Conservation (phyloP, 2,113 vertebrate species). For the Trematomus loennbergii region DNA sequence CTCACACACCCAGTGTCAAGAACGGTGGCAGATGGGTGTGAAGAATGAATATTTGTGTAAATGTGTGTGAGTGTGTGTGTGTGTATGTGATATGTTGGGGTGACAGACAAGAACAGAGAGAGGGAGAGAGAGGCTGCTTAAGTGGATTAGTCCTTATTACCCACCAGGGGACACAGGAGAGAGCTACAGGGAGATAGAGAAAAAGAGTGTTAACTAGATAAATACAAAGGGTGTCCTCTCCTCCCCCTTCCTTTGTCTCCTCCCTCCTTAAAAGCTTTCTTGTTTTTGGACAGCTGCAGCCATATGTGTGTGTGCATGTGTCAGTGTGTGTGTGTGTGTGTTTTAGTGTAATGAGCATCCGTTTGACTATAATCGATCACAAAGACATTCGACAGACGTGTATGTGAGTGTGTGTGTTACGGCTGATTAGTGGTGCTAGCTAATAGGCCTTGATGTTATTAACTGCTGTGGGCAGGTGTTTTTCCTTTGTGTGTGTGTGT, state of each 20-base stretch:
- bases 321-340: conserved; percentile 18
- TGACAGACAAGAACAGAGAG: conserved; percentile 42
- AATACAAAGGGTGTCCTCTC: conserved; percentile 71
- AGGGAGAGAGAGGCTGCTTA: conserved; percentile 48
- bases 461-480: conserved; percentile 61
- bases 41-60: conserved; percentile 9
- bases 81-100: conserved; percentile 26
- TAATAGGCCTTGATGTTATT: conserved; percentile 67
- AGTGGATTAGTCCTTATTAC: conserved; percentile 80
- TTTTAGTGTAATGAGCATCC: conserved; percentile 42
- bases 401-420: conserved; percentile 30
- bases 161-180: conserved; percentile 77
- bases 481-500: conserved; percentile 8
- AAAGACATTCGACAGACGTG: conserved; percentile 48
- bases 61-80: conserved; percentile 15
- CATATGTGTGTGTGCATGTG: conserved; percentile 50
- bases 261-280: conserved; percentile 63
- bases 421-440: conserved; percentile 54
- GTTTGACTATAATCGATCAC: conserved; percentile 61
- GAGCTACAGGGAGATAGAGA: background rate
- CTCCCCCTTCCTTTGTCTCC: conserved; percentile 53
- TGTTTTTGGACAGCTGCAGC: conserved; percentile 58
- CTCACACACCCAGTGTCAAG: conserved; percentile 49
- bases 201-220: conserved; percentile 54
- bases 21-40: conserved; percentile 27